Percentiles rank a stretch among this genome's conserved stretches.
Evolutionary conservation across 2,888 invertebrate genomes (phyloP).

Genomic region (Meandrusa payeni): DNA sequence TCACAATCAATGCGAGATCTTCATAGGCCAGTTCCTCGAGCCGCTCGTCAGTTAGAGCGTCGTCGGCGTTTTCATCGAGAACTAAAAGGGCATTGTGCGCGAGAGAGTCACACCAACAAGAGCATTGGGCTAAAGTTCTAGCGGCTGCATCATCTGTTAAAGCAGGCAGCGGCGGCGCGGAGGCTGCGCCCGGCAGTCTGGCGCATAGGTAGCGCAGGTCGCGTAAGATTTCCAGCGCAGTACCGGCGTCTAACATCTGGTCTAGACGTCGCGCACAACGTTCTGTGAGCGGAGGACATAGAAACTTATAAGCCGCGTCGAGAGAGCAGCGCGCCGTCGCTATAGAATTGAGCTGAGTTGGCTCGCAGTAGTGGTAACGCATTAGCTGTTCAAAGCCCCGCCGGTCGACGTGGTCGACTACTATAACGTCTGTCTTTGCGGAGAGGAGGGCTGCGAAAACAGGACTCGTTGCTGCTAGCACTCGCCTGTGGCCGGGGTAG

Average conservation of each 20-base stretch:
- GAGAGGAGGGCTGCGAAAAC: conserved; percentile 82
- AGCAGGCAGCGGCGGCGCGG: conserved; percentile 73
- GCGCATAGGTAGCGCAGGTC: conserved; percentile 76
- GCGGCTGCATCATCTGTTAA: conserved; percentile 60
- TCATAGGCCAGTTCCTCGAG: conserved; percentile 82
- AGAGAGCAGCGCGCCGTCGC: conserved; percentile 85
- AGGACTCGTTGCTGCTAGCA: conserved; percentile 82
- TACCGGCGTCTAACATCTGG: conserved; percentile 81
- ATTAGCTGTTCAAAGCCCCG: conserved; percentile 85
- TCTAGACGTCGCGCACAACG: conserved; percentile 85
- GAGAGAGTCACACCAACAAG: conserved; percentile 81
- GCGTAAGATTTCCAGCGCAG: conserved; percentile 83
- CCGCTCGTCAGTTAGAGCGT: conserved; percentile 59
- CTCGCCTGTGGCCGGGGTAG: conserved; percentile 84
- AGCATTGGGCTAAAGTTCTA: conserved; percentile 64
- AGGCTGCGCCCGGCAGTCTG: conserved; percentile 65
- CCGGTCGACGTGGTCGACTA: conserved; percentile 82
- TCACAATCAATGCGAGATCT: conserved; percentile 83
- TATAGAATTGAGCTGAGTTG: conserved; percentile 82
- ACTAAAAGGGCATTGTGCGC: conserved; percentile 84
- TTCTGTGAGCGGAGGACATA: conserved; percentile 85
- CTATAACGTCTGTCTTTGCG: conserved; percentile 64
- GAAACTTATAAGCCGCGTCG: conserved; percentile 87
- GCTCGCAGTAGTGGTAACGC: conserved; percentile 83
- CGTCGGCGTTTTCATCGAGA: conserved; percentile 68